phyloP scores from a whole-genome alignment of 2,888 invertebrate species.

The Lathronympha strigana region DNA sequence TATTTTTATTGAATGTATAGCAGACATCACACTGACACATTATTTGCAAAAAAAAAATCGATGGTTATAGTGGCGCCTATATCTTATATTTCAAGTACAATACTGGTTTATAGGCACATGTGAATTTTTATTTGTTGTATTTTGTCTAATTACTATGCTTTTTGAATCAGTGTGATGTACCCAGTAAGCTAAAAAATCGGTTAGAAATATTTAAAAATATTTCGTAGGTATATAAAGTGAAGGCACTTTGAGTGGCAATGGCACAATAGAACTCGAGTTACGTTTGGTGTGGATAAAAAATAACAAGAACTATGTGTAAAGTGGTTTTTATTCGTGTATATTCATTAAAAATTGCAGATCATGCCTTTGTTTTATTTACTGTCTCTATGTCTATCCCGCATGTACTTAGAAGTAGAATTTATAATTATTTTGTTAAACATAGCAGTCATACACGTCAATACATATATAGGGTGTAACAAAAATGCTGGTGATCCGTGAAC shows the following conservation, averaged over 20 bases:
- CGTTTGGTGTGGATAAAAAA: constrained; percentile 67
- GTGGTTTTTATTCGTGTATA: constrained; percentile 78
- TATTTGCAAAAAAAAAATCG: not conserved
- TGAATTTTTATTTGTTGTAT: not conserved
- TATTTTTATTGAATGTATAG: constrained; percentile 6
- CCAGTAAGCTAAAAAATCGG: constrained; percentile 23
- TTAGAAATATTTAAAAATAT: constrained; percentile 21
- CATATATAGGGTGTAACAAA: too few relatives aligned
- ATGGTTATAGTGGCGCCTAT: constrained; percentile 9
- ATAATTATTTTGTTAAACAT: too few relatives aligned
- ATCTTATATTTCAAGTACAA: constrained; percentile 19
- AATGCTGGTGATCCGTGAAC: too few relatives aligned
- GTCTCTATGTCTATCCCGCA: not conserved
- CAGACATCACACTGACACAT: constrained; percentile 20
- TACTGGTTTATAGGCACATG: constrained; percentile 18
- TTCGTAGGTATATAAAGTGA: constrained; percentile 11
- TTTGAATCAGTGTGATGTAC: constrained; percentile 47
- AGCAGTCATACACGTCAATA: too few relatives aligned
- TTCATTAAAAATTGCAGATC: constrained; percentile 71
- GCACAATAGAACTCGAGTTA: constrained; percentile 42
- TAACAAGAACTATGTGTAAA: constrained; percentile 71
- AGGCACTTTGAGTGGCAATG: constrained; percentile 33
- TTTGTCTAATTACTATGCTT: not conserved
- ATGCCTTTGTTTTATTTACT: constrained; percentile 52
- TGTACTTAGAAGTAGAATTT: too few relatives aligned